Evolutionary conservation across 2,113 vertebrate species (phyloP).

Genomic region (Platysteira castanea): DNA sequence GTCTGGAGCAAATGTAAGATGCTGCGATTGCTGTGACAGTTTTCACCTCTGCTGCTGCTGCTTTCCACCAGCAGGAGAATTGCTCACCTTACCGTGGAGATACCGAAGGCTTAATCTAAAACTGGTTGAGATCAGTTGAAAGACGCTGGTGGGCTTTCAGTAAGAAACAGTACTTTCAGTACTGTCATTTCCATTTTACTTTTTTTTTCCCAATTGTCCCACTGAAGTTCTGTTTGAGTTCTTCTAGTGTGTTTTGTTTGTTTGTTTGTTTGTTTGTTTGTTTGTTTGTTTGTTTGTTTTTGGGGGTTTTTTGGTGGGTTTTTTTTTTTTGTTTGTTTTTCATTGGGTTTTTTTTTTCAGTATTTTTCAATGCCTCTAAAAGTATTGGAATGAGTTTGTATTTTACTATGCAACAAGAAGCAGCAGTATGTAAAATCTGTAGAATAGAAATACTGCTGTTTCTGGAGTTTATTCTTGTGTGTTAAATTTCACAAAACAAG

Average conservation of each 20-base stretch:
- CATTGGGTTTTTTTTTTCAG: rapidly evolving
- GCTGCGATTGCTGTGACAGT: not conserved
- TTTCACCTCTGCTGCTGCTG: not conserved
- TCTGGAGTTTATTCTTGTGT: not conserved
- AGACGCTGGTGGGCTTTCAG: not conserved
- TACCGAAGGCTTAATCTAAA: not conserved
- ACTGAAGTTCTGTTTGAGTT: not conserved
- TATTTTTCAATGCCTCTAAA: not conserved
- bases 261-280: not conserved
- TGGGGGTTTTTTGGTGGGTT: too few species aligned
- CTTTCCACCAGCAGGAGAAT: not conserved
- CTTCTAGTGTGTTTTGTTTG: not conserved
- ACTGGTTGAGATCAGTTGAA: not conserved
- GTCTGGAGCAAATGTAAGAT: not conserved
- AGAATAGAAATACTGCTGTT: not conserved
- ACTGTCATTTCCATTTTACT: not conserved
- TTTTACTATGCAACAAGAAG: not conserved
- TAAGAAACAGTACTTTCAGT: not conserved
- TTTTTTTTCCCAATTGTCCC: not conserved
- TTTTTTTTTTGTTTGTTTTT: not conserved
- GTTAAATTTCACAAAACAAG: not conserved
- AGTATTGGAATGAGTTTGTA: not conserved
- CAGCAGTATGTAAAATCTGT: not conserved
- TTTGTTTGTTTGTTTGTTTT: not conserved
- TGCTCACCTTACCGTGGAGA: not conserved